Percentiles rank a stretch among this genome's conserved stretches.
These are phyloP conservation scores for Drosophila gunungcola DNA, from an alignment of 1,140 invertebrate species.

Conservation along the genomic window DNA sequence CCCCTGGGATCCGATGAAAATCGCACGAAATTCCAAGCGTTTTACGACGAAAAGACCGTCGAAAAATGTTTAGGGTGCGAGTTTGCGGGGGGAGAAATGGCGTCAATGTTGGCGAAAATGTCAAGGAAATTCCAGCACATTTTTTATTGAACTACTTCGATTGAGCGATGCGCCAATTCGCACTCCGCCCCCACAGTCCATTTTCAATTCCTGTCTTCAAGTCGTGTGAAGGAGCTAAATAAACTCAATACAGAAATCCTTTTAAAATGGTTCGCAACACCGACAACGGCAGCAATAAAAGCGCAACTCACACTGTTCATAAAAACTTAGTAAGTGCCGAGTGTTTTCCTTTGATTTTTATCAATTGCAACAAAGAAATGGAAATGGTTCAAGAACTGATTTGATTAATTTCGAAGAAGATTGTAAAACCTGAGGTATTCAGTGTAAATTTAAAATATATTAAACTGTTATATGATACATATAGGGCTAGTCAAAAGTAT, in stretches of 20 bases:
- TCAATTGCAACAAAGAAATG: too few relatives aligned
- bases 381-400: too few relatives aligned
- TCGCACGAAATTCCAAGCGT: constrained; percentile 62
- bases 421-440: too few relatives aligned
- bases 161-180: constrained; percentile 45
- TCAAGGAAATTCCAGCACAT: constrained; percentile 65
- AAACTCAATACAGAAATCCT: constrained; percentile 69
- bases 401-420: too few relatives aligned
- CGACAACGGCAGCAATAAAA: constrained; percentile 67
- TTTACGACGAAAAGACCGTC: constrained; percentile 46
- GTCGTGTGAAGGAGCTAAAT: constrained; percentile 53
- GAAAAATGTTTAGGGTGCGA: constrained; percentile 13
- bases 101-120: constrained; percentile 59
- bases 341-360: too few relatives aligned
- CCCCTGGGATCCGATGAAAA: constrained; percentile 40
- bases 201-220: not conserved
- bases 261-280: constrained; percentile 44
- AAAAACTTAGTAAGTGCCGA: too few relatives aligned
- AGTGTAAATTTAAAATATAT: too few relatives aligned
- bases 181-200: not conserved
- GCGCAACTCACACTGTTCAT: constrained; percentile 18
- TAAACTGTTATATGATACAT: too few relatives aligned
- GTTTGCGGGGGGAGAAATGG: not conserved
- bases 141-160: constrained; percentile 75
- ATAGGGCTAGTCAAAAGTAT: too few relatives aligned